Evolutionary conservation across 2,113 vertebrate genomes (phyloP).

Genomic region (Cyanistes caeruleus): DNA sequence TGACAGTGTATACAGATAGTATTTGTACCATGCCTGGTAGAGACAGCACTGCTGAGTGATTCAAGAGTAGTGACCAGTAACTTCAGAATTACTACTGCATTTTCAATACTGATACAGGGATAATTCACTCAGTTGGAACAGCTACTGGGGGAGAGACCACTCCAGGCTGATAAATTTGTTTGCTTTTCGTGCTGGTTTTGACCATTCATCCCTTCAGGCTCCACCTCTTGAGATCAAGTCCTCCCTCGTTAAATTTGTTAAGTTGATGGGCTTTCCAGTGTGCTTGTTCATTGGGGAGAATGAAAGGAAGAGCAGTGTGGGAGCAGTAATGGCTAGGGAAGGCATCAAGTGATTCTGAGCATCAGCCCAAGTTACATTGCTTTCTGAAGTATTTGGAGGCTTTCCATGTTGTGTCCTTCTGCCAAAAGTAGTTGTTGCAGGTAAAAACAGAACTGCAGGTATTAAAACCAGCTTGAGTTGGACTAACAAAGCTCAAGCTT

Average conservation of each 20-base stretch:
- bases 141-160: background rate
- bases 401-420: background rate
- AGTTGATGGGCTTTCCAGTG: background rate
- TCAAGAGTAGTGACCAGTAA: background rate
- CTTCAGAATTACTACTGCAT: background rate
- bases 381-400: background rate
- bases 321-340: background rate
- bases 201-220: background rate
- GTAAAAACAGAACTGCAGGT: background rate
- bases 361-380: background rate
- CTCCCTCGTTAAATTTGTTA: background rate
- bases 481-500: background rate
- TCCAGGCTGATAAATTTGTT: background rate
- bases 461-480: background rate
- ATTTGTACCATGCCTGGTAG: background rate
- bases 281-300: background rate
- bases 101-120: background rate
- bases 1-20: background rate
- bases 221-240: background rate
- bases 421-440: background rate
- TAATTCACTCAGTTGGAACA: background rate
- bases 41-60: background rate
- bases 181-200: background rate
- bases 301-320: background rate
- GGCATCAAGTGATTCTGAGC: rapidly evolving